phyloP scores from a whole-genome alignment of 2,888 invertebrate genomes.

The Clunio marinus region DNA sequence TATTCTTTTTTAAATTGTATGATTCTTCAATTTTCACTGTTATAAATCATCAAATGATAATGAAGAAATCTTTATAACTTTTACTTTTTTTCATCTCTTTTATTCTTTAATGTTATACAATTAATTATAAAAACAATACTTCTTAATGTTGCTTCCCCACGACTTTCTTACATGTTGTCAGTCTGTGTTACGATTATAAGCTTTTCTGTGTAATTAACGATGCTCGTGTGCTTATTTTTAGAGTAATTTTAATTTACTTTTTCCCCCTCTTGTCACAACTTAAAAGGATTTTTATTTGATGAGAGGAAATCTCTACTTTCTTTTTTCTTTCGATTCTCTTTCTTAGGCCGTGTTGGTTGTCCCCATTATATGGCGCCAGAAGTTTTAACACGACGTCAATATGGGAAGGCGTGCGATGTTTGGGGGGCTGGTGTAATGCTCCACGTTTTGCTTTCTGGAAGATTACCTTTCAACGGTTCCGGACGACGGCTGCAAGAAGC shows the following conservation, averaged over 20 bases:
- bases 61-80: no score
- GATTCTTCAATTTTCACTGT: no score
- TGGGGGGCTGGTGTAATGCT: conserved; percentile 96
- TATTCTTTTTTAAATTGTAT: background rate
- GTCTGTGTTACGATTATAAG: conserved; percentile 2
- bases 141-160: background rate
- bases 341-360: conserved; percentile 88
- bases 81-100: no score
- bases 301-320: no score
- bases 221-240: background rate
- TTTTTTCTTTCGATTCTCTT: no score
- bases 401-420: conserved; percentile 92
- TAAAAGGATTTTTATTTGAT: conserved; percentile 2
- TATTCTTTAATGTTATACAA: no score
- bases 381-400: conserved; percentile 84
- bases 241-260: background rate
- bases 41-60: no score
- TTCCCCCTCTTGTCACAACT: background rate
- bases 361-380: conserved; percentile 99
- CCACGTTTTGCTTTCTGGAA: conserved; percentile 89
- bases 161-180: no score
- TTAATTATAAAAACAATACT: background rate
- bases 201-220: conserved; percentile 5
- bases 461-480: conserved; percentile 92
- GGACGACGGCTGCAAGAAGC: conserved; percentile 88